Conservation (phyloP, 30 jellyfish, hydroid and myxozoan species). For the Nemopilema nomurai region DNA sequence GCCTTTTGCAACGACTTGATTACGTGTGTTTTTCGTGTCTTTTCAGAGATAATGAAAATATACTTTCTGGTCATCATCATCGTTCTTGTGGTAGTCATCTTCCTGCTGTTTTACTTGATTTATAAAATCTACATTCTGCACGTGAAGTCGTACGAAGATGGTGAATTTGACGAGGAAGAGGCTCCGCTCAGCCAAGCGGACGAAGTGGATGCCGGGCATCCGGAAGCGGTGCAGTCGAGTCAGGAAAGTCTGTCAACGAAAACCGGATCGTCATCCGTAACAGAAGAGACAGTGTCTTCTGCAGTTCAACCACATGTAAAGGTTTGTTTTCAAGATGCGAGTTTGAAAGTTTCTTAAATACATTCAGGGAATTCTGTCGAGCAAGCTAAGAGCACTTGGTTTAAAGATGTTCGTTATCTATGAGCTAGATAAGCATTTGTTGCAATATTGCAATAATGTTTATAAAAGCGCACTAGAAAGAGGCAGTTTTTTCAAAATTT, state of each 20-base stretch:
- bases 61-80: slow-evolving; percentile 78
- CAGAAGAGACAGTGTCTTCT: slow-evolving; percentile 65
- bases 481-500: too few species aligned
- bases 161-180: slow-evolving; percentile 63
- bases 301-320: slow-evolving; percentile 87
- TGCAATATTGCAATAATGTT: too few species aligned
- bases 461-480: too few species aligned
- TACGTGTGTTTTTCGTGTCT: neutral
- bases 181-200: slow-evolving; percentile 53
- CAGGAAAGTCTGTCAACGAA: slow-evolving; percentile 78
- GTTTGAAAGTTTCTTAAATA: neutral
- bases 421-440: too few species aligned
- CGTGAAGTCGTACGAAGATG: slow-evolving; percentile 78
- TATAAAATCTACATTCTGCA: slow-evolving; percentile 86
- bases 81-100: slow-evolving; percentile 78
- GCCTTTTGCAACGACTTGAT: neutral
- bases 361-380: neutral
- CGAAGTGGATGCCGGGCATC: slow-evolving; percentile 51
- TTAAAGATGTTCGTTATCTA: too few species aligned
- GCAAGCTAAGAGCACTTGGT: too few species aligned
- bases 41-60: slow-evolving; percentile 68
- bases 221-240: slow-evolving; percentile 53
- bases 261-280: slow-evolving; percentile 75
- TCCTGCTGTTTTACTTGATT: slow-evolving; percentile 76
- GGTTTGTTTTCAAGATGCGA: slow-evolving; percentile 35